Percentiles rank a stretch among this genome's conserved stretches.
Evolutionary conservation across 2,888 invertebrate species (phyloP).

Genomic region (Euphydryas editha): DNA sequence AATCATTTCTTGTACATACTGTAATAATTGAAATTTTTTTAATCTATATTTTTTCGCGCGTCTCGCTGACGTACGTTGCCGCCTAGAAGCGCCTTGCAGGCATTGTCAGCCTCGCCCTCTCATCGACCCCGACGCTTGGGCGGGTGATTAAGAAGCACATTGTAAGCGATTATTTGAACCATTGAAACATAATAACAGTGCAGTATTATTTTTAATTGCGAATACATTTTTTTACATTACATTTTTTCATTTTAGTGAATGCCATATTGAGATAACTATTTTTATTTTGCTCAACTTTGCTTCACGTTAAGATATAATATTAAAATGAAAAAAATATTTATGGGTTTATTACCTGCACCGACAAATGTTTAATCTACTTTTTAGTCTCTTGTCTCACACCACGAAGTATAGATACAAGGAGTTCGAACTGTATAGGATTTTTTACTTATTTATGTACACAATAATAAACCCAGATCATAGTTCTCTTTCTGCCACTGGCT

Average conservation of each 20-base stretch:
- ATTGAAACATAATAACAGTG: conserved; percentile 14
- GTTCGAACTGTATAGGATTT: no score
- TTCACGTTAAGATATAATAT: no score
- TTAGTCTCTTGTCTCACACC: no score
- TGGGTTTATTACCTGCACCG: no score
- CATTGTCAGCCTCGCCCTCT: conserved; percentile 11
- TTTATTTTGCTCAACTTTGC: neutral
- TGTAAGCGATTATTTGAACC: conserved; percentile 12
- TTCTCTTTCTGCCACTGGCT: no score
- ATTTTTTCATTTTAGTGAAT: neutral
- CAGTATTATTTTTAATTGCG: conserved; percentile 6
- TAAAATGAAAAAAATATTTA: no score
- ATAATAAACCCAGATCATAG: no score
- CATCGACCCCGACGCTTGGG: conserved; percentile 9
- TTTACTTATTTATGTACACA: no score
- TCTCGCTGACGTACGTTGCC: neutral
- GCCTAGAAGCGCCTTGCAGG: neutral
- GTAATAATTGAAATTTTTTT: neutral
- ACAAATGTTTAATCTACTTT: no score
- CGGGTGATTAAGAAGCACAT: conserved; percentile 5
- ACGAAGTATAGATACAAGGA: no score
- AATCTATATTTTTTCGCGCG: neutral
- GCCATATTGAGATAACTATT: neutral
- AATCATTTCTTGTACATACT: neutral
- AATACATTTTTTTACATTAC: neutral